phyloP scores from a whole-genome alignment of 2,888 invertebrate genomes.

The Pachliopta kotzebuea region DNA sequence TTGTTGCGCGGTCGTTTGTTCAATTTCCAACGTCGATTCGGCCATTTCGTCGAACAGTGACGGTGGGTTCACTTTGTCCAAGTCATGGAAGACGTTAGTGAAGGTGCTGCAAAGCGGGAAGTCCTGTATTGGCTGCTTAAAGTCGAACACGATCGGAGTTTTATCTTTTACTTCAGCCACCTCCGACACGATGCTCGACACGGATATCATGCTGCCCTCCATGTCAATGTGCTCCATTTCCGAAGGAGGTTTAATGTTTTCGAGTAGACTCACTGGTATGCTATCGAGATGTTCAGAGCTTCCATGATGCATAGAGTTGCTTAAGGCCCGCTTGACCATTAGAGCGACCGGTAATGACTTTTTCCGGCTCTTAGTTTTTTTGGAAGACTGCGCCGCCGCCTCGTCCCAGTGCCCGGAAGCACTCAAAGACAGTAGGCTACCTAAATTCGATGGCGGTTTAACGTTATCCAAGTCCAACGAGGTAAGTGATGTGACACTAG shows the following conservation, averaged over 20 bases:
- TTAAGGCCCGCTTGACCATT: conserved; percentile 86
- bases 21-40: conserved; percentile 79
- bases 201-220: conserved; percentile 91
- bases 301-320: conserved; percentile 74
- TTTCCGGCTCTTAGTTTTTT: conserved; percentile 76
- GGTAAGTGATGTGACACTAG: conserved; percentile 80
- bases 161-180: conserved; percentile 81
- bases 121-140: conserved; percentile 78
- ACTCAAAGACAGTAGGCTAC: conserved; percentile 81
- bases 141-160: conserved; percentile 77
- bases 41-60: conserved; percentile 86
- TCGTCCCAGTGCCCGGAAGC: conserved; percentile 78
- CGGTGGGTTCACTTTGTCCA: conserved; percentile 86
- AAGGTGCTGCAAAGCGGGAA: conserved; percentile 68
- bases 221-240: conserved; percentile 89
- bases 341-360: conserved; percentile 86
- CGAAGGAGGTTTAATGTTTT: conserved; percentile 91
- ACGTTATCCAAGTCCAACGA: conserved; percentile 87
- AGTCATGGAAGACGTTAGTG: conserved; percentile 75
- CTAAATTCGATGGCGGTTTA: conserved; percentile 89
- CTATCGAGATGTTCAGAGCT: conserved; percentile 84
- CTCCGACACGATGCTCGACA: conserved; percentile 91
- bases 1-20: conserved; percentile 75
- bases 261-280: conserved; percentile 83
- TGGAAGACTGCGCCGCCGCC: conserved; percentile 47